Evolutionary conservation across 1,140 invertebrate species (phyloP), one percentile per base, ranked within the genome.

Genomic region (Leptinotarsa texana): DNA sequence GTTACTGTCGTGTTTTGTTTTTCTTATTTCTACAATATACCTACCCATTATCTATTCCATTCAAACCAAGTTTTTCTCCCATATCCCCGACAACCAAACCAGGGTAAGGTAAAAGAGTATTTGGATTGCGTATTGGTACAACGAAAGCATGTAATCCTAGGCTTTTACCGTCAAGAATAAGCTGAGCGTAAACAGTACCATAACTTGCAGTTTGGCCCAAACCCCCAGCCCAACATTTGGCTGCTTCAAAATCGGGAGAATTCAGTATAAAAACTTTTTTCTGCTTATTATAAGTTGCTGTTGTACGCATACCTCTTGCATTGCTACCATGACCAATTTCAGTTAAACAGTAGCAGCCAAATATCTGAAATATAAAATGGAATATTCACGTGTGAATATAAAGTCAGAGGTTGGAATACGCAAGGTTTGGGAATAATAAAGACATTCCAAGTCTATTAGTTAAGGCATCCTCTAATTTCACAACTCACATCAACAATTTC

Each of bases 321-420:
- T 99, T 98, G 27, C 94, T 96, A 1, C 97, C 97, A 87, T 99
- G 97, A 61, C 93, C 91, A 67, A 98, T 89, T 88, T 99, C 97
- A n/a, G 97, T 99, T 63, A 99, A 84, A 15, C 94, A 94, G 86
- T 98, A 94, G 82, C 94, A 95, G 2, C 95, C 94, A 73, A 91
- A 86, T 47, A 93, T 89, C 90, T 92, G 79, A 47, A 77, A 77
- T 3, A n/a, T 70, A 17, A 21, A 66, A 17, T 66, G 15, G 5
- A 21, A 21, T 27, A 27, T 22, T 66, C 27, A 11, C 24, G 4
- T 62, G 13, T 62, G 0, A 6, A 62, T n/a, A 62, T 62, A 8
- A 21, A n/a, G 61, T 62, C 1, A 21, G 21, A 62, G 21, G 8
- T 17, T 62, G 17, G 13, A 21, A 21, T 62, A 17, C 21, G 13